phyloP scores from a whole-genome alignment of 2,888 invertebrate species.

The Heliconius sara region DNA sequence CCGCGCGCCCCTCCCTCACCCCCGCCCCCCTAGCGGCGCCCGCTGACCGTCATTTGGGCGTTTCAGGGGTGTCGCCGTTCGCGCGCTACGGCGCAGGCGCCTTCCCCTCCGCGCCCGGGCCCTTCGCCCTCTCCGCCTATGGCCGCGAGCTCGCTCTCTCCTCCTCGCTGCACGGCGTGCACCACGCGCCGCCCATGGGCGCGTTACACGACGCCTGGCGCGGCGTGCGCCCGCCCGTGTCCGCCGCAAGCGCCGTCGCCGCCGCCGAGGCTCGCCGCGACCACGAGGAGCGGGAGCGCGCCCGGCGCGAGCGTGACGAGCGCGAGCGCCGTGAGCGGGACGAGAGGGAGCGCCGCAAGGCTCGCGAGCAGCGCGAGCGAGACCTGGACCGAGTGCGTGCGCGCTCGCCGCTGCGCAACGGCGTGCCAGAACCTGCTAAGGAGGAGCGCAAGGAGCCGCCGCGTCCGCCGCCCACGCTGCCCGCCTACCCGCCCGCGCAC shows the following conservation, averaged over 20 bases:
- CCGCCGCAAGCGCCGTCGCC: conserved; percentile 57
- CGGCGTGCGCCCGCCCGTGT: conserved; percentile 63
- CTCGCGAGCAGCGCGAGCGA: conserved; percentile 82
- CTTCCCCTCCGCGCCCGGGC: conserved; percentile 86
- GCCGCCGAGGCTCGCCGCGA: conserved; percentile 70
- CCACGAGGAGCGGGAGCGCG: conserved; percentile 81
- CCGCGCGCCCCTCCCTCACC: conserved; percentile 54
- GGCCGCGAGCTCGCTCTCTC: conserved; percentile 85
- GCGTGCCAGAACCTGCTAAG: conserved; percentile 77
- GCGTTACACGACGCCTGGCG: conserved; percentile 79
- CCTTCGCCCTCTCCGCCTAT: conserved; percentile 88
- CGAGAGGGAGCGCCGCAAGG: conserved; percentile 84
- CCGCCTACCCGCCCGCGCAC: conserved; percentile 84
- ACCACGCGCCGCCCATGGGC: conserved; percentile 70
- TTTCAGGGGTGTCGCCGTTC: conserved; percentile 90
- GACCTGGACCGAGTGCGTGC: conserved; percentile 86
- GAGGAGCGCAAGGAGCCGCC: conserved; percentile 83
- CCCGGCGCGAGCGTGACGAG: conserved; percentile 85
- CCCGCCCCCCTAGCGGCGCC: conserved; percentile 58
- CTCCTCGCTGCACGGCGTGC: conserved; percentile 74
- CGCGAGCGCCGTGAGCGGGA: conserved; percentile 84
- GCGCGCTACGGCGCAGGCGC: conserved; percentile 89
- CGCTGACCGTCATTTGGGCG: conserved; percentile 68
- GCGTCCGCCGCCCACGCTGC: conserved; percentile 72
- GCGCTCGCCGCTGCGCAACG: conserved; percentile 91